A percentile compares a stretch with the other conserved stretches of the same genome.
phyloP scores from a whole-genome alignment of 2,797 vertebrate species.

The Coccyzus lansbergi region DNA sequence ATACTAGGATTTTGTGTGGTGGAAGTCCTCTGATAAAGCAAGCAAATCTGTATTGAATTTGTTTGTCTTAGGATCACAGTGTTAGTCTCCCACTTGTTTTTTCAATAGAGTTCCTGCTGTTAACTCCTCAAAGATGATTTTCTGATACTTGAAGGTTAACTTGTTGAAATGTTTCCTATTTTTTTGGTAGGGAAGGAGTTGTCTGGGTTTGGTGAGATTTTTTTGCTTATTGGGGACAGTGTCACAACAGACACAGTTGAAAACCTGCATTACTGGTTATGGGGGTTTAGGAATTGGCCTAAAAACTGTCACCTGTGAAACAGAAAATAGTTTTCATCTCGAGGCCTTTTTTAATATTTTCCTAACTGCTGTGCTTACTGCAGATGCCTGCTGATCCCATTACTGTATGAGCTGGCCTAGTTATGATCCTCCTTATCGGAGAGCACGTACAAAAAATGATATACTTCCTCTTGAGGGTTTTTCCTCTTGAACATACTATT shows the following conservation, averaged over 20 bases:
- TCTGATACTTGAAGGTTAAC: background rate
- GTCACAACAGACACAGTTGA: background rate
- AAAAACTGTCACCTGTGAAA: background rate
- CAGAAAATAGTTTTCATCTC: background rate
- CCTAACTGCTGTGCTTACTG: background rate
- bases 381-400: background rate
- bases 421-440: background rate
- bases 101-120: background rate
- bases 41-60: background rate
- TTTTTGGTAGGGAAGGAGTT: background rate
- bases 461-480: background rate
- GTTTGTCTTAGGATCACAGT: background rate
- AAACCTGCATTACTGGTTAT: background rate
- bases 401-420: conserved; percentile 6
- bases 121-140: background rate
- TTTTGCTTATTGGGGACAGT: background rate
- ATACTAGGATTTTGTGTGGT: background rate
- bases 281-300: background rate
- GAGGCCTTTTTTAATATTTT: background rate
- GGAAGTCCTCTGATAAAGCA: background rate
- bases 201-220: background rate
- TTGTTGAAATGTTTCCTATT: background rate
- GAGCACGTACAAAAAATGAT: background rate
- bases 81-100: background rate
- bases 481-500: background rate